These are phyloP conservation scores for Dermochelys coriacea DNA, from an alignment of 2,797 vertebrate genomes.

Conservation along the genomic window DNA sequence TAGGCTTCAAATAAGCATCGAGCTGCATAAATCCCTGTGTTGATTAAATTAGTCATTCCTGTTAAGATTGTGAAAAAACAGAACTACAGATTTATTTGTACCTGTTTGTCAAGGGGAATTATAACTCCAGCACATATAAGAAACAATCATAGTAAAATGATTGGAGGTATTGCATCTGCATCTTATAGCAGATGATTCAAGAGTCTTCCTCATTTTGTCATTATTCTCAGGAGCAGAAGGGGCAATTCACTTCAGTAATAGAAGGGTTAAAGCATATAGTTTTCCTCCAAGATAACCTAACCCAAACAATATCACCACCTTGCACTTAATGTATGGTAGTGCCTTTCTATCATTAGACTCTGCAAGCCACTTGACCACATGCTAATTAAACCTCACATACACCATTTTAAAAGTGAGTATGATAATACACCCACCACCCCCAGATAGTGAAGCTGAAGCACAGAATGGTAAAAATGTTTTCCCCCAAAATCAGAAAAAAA, in stretches of 20 bases:
- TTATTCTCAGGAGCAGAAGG: not conserved
- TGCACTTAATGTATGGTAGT: not conserved
- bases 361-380: constrained; percentile 7
- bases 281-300: not conserved
- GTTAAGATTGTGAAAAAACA: constrained; percentile 18
- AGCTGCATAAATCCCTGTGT: not conserved
- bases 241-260: not conserved
- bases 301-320: not conserved
- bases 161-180: not conserved
- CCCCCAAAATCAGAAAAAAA: not conserved
- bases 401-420: not conserved
- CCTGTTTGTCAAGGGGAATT: not conserved
- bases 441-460: not conserved
- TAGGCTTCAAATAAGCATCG: not conserved
- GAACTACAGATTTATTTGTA: constrained; percentile 12
- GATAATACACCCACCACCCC: not conserved
- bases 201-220: not conserved
- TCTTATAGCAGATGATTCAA: not conserved
- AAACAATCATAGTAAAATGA: not conserved
- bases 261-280: not conserved
- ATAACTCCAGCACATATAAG: not conserved
- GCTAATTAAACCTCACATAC: not conserved
- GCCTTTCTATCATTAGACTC: not conserved
- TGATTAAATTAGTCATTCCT: constrained; percentile 40
- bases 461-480: not conserved